Conservation (phyloP, 2,113 vertebrate genomes). For the Nerophis lumbriciformis region DNA sequence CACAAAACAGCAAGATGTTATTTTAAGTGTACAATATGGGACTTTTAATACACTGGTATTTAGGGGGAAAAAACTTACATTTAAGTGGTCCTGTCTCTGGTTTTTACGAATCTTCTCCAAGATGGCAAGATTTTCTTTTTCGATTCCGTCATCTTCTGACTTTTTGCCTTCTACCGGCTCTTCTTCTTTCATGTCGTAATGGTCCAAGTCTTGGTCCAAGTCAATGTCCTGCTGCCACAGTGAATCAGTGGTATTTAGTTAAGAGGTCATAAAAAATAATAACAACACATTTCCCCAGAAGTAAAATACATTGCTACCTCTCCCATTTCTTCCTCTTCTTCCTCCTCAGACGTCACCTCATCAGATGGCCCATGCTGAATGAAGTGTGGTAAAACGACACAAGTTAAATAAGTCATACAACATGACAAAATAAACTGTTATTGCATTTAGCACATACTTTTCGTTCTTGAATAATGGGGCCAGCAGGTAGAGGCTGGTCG, state of each 20-base stretch:
- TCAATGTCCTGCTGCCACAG: slow-evolving; percentile 79
- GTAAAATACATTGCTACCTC: slow-evolving; percentile 69
- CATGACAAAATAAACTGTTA: background rate
- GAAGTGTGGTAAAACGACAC: slow-evolving; percentile 4
- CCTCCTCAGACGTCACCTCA: slow-evolving; percentile 94
- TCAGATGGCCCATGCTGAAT: slow-evolving; percentile 75
- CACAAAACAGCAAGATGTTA: too few species aligned
- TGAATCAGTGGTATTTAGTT: slow-evolving; percentile 14
- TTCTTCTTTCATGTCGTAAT: slow-evolving; percentile 99
- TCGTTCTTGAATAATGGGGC: slow-evolving; percentile 76
- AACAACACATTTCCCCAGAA: background rate
- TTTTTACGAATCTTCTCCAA: slow-evolving; percentile 97
- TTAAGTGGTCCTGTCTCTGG: slow-evolving; percentile 98
- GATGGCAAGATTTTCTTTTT: slow-evolving; percentile 95
- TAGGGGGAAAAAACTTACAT: slow-evolving; percentile 75
- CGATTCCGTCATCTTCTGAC: slow-evolving; percentile 95
- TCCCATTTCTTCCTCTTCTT: slow-evolving; percentile 94
- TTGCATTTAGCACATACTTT: slow-evolving; percentile 49
- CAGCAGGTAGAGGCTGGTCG: slow-evolving; percentile 90
- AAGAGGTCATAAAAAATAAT: slow-evolving; percentile 1
- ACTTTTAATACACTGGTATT: too few species aligned
- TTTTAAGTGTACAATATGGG: too few species aligned
- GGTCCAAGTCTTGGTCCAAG: slow-evolving; percentile 67
- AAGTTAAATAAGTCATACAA: background rate
- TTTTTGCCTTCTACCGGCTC: slow-evolving; percentile 89